Evolutionary conservation across 2,113 vertebrate species (phyloP), one percentile per base, ranked within the genome.

Genomic region (Leptobrachium leishanense): DNA sequence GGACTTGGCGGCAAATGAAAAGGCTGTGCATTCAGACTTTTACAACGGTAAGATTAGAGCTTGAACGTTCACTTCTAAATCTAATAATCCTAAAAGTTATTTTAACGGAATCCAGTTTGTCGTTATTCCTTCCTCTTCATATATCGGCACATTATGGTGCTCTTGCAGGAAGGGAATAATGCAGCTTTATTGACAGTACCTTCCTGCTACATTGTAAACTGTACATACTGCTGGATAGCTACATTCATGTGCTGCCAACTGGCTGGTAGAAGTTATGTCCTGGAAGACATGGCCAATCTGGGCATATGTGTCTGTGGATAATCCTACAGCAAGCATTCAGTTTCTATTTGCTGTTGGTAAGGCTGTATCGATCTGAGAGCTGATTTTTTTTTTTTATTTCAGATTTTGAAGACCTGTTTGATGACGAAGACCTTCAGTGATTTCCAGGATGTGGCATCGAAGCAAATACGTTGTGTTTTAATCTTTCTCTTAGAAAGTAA

Each of bases 1-100:
- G 97, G 97, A 98, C 83, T 85, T 99, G 88, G 96, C 97, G 11
- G 97, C 97, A 81, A 98, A 99, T 81, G 97, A 98, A 80, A 98
- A 98, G 78, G 97, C 97, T 0, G 97, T 98, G 4, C 97, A 99
- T 72, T 95, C 94, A 0, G 97, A 98, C 84, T 98, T 98, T 82
- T 99, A 97, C 62, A 98, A 99, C 2, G 95, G 97, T 98, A 78
- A 94, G 90, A 2, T 0, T 43, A 59, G 20, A 31, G 20, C 20
- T 31, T 31, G 20, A 31, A 31, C 20, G 20, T 31, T 31, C 20
- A 31, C 20, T 31, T 31, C 20, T 31, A 31, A 31, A 31, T 31
- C 20, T 31, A 31, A 31, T 31, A 31, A 31, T 31, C 20, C 20
- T 31, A 31, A 31, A 31, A 31, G 20, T 31, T 59, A 11, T 59